phyloP scores from a whole-genome alignment of 2,113 vertebrate genomes.

The Oplegnathus fasciatus region DNA sequence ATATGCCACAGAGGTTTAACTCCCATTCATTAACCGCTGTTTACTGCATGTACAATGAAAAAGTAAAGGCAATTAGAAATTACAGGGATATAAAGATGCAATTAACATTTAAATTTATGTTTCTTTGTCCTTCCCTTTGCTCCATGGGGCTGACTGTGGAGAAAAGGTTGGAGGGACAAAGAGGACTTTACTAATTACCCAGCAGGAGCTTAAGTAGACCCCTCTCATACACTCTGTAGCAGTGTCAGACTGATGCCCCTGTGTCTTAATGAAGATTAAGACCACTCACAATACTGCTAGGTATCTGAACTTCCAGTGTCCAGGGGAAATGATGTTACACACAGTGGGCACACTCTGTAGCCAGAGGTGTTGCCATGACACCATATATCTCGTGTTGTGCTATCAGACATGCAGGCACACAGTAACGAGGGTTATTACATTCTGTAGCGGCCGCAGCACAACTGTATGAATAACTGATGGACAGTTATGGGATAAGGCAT shows the following conservation, averaged over 20 bases:
- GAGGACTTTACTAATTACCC: constrained; percentile 69
- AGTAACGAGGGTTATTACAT: constrained; percentile 18
- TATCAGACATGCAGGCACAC: constrained; percentile 25
- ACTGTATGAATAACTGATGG: constrained; percentile 3
- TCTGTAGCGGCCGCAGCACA: background rate
- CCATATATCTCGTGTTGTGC: constrained; percentile 3
- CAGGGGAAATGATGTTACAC: constrained; percentile 13
- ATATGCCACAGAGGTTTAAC: constrained; percentile 40
- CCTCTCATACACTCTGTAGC: constrained; percentile 37
- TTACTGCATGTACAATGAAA: constrained; percentile 52
- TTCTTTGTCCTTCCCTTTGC: constrained; percentile 27
- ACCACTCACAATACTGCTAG: constrained; percentile 42
- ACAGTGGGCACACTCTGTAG: constrained; percentile 7
- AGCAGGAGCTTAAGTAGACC: constrained; percentile 42
- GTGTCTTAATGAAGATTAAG: constrained; percentile 74
- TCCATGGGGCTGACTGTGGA: constrained; percentile 8
- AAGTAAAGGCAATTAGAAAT: constrained; percentile 67
- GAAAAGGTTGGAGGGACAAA: constrained; percentile 24
- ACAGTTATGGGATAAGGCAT: constrained; percentile 26
- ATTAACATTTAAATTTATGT: constrained; percentile 71
- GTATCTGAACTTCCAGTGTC: constrained; percentile 42
- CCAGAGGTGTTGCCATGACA: constrained; percentile 52
- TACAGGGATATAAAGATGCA: constrained; percentile 60
- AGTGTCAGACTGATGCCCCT: constrained; percentile 39
- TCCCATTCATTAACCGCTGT: constrained; percentile 65